Percentiles rank a stretch among this genome's conserved stretches.
phyloP scores from a whole-genome alignment of 2,888 invertebrate species.

The Gymnosoma rotundatum region DNA sequence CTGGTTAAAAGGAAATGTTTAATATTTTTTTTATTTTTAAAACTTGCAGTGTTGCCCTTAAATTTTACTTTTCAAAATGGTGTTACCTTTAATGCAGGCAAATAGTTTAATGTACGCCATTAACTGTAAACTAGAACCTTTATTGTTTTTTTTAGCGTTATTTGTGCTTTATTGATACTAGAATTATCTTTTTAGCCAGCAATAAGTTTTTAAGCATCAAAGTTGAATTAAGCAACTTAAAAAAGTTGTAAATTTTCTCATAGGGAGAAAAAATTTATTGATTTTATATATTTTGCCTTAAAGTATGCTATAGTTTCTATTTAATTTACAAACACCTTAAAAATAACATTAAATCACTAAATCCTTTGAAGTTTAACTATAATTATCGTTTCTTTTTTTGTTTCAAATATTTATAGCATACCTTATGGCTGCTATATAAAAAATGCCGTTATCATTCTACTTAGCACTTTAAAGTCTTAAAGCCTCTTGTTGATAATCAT shows the following conservation, averaged over 20 bases:
- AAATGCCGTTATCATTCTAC: not conserved
- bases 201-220: too few relatives aligned
- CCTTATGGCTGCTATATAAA: not conserved
- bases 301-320: not conserved
- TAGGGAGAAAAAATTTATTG: too few relatives aligned
- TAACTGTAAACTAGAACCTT: too few relatives aligned
- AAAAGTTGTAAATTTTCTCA: too few relatives aligned
- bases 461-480: constrained; percentile 33
- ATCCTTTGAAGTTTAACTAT: too few relatives aligned
- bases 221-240: too few relatives aligned
- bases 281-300: not conserved
- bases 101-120: not conserved
- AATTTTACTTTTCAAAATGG: not conserved
- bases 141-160: too few relatives aligned
- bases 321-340: not conserved
- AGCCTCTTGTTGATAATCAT: constrained; percentile 21
- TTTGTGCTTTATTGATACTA: too few relatives aligned
- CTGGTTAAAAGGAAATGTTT: too few relatives aligned
- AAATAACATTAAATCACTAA: not conserved
- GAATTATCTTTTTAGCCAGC: too few relatives aligned
- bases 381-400: not conserved
- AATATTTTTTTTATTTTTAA: too few relatives aligned
- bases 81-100: not conserved
- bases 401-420: not conserved
- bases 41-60: not conserved